Evolutionary conservation across 30 jellyfish, hydroid and myxozoan genomes (phyloP).

Genomic region (Catostylus mosaicus): DNA sequence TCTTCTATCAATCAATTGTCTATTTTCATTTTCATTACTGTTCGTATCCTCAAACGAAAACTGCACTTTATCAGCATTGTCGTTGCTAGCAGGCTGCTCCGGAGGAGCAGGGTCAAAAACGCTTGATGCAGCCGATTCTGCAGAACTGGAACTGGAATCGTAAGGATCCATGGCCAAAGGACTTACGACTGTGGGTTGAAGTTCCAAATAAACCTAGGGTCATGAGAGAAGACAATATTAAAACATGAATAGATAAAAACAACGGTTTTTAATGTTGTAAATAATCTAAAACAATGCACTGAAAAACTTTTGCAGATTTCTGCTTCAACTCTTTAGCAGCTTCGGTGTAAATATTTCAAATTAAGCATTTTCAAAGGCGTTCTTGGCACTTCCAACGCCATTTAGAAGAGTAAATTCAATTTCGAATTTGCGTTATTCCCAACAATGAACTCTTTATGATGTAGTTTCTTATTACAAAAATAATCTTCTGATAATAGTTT

Average conservation of each 20-base stretch:
- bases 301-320: no score
- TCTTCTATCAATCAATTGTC: conserved; percentile 7
- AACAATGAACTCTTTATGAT: no score
- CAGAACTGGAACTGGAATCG: conserved; percentile 40
- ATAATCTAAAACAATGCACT: no score
- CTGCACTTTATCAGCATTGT: not conserved
- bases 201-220: conserved; percentile 40
- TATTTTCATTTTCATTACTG: not conserved
- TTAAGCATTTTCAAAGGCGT: no score
- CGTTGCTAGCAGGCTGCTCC: not conserved
- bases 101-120: conserved; percentile 10
- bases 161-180: conserved; percentile 32
- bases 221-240: not conserved
- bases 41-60: conserved; percentile 26
- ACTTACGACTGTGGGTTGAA: conserved; percentile 70
- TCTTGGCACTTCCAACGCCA: no score
- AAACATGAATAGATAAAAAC: not conserved
- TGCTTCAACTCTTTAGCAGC: no score
- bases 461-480: no score
- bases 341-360: no score
- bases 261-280: not conserved
- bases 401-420: no score
- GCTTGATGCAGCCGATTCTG: conserved; percentile 9
- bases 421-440: no score
- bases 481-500: no score